Evolutionary conservation across 2,888 invertebrate species (phyloP).

Genomic region (Lumbricus terrestris): DNA sequence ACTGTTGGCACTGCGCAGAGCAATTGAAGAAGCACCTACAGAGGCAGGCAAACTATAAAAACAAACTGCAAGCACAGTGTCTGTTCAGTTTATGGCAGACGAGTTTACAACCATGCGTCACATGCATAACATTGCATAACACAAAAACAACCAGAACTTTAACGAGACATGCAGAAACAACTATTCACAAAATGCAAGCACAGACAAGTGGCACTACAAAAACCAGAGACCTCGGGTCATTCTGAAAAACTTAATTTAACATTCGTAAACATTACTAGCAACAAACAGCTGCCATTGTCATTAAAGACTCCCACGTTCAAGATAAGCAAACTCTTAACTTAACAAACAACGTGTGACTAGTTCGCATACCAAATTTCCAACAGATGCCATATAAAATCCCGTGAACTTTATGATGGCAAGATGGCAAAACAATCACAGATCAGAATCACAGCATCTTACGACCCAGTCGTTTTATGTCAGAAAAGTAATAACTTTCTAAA

Average conservation of each 20-base stretch:
- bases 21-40: background rate
- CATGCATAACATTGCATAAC: background rate
- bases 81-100: background rate
- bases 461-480: background rate
- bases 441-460: background rate
- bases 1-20: background rate
- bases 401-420: constrained; percentile 7
- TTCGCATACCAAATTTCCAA: constrained; percentile 6
- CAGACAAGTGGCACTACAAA: background rate
- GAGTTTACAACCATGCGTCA: background rate
- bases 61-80: background rate
- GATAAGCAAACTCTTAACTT: constrained; percentile 9
- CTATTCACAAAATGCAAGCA: background rate
- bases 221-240: background rate
- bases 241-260: constrained; percentile 11
- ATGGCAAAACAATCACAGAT: constrained; percentile 10
- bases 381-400: constrained; percentile 15
- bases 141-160: background rate
- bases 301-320: constrained; percentile 9
- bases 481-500: background rate
- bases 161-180: background rate
- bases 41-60: constrained; percentile 4
- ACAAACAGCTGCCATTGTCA: background rate
- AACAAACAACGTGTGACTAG: constrained; percentile 3
- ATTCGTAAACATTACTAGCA: background rate